Evolutionary conservation across 2,888 invertebrate species (phyloP), one percentile per base, ranked within the genome.

Genomic region (Gerris lacustris): DNA sequence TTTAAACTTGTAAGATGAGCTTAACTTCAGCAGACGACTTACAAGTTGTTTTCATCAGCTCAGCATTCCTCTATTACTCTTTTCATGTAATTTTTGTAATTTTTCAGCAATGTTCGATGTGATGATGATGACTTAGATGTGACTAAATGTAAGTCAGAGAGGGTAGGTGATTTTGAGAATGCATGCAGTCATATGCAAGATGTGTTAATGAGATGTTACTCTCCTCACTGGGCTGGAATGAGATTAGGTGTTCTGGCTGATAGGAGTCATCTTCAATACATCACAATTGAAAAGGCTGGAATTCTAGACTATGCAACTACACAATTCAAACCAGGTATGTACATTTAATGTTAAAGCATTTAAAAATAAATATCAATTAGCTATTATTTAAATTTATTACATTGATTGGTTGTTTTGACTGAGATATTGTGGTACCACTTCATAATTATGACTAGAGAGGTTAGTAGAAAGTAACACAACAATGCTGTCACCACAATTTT

Each of bases 201-300:
- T 78, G 94, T 95, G 11, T 94, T 94, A 0, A 85, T 96, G 62
- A 84, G 91, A 74, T 96, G 96, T 78, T 92, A 93, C 75, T 91
- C 91, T 77, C 91, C 92, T 0, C 92, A 92, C 55, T 97, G 97
- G 97, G 94, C 96, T 0, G 97, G 97, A 0, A 82, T 97, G 0
- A 84, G 96, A 75, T 89, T 96, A 76, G 93, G 96, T 63, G 91
- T 94, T 70, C 83, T 94, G 70, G 90, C 96, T 0, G 92, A 93
- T 79, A 84, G 93, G 76, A 89, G 92, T 31, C 91, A 93, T 78
- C 83, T 97, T 73, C 93, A 94, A 79, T 93, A 89, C 76, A 86
- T 95, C 6, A 91, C 90, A 4, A 87, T 97, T 66, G 94, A 96
- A 81, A 89, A 89, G 80, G 95, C 97, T 6, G 99, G 99, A 0